Percentiles rank a stretch among this genome's conserved stretches.
Conservation (phyloP, 2,888 invertebrate genomes). For the Andrena dorsata region DNA sequence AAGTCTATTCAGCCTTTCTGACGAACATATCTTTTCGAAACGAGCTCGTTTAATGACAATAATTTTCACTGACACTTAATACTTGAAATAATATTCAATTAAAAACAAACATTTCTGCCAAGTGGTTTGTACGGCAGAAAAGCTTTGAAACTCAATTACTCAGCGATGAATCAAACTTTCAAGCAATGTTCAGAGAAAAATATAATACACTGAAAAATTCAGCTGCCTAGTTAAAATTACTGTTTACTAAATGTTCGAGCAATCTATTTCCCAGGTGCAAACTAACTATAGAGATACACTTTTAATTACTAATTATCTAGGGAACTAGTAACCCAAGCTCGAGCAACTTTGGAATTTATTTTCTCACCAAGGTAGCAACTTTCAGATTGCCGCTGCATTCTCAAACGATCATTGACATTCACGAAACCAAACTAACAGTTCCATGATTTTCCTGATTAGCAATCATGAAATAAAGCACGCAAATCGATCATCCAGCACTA, state of each 20-base stretch:
- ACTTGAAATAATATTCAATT: too few species aligned
- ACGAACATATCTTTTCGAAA: background rate
- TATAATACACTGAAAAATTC: too few species aligned
- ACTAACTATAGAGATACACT: too few species aligned
- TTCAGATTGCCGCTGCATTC: background rate
- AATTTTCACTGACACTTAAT: background rate
- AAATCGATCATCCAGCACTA: background rate
- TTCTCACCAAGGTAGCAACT: background rate
- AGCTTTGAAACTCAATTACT: too few species aligned
- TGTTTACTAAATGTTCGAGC: too few species aligned
- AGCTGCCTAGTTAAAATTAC: too few species aligned
- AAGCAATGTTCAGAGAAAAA: too few species aligned
- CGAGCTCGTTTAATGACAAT: background rate
- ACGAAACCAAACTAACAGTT: background rate
- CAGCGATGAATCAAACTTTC: too few species aligned
- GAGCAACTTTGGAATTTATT: background rate
- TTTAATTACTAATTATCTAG: background rate
- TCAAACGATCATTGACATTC: background rate
- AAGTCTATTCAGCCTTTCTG: background rate
- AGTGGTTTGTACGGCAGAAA: too few species aligned
- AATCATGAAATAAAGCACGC: background rate
- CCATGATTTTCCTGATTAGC: background rate
- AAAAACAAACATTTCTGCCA: background rate
- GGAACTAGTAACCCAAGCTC: background rate
- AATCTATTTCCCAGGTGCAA: too few species aligned